Conservation (phyloP, 1,140 invertebrate species). For the Heterodera schachtii region DNA sequence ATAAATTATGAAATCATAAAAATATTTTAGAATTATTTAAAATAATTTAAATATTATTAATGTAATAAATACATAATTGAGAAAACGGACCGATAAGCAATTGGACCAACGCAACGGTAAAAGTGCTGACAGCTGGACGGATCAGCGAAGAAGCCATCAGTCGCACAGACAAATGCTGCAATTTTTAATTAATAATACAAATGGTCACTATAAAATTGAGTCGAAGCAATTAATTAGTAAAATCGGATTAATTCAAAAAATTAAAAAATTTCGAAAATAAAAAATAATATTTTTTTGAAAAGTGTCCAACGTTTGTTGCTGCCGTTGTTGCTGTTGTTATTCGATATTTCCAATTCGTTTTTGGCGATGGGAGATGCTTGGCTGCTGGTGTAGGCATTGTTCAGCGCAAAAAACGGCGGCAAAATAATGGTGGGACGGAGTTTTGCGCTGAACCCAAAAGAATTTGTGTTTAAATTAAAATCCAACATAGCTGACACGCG, state of each 20-base stretch:
- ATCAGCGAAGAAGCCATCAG: constrained; percentile 52
- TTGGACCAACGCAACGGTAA: constrained; percentile 51
- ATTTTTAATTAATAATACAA: neutral
- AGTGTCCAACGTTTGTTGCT: neutral
- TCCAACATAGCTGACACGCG: no score
- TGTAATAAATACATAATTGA: neutral
- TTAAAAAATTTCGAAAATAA: no score
- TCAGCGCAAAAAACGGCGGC: neutral
- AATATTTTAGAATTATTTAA: neutral
- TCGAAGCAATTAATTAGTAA: no score
- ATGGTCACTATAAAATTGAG: no score
- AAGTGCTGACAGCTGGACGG: constrained; percentile 49
- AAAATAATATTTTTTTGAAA: no score
- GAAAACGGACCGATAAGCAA: constrained; percentile 36
- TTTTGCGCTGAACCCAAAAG: neutral
- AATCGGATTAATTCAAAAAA: no score
- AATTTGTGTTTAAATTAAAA: neutral
- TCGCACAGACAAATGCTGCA: constrained; percentile 43
- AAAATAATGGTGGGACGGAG: constrained; percentile 8
- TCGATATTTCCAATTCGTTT: neutral
- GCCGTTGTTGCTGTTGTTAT: no score
- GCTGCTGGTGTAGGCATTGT: neutral
- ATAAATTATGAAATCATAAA: constrained; percentile 7
- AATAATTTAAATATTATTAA: neutral
- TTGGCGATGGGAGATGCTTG: neutral